Evolutionary conservation across 2,888 invertebrate species (phyloP).

Genomic region (Acronicta leporina): DNA sequence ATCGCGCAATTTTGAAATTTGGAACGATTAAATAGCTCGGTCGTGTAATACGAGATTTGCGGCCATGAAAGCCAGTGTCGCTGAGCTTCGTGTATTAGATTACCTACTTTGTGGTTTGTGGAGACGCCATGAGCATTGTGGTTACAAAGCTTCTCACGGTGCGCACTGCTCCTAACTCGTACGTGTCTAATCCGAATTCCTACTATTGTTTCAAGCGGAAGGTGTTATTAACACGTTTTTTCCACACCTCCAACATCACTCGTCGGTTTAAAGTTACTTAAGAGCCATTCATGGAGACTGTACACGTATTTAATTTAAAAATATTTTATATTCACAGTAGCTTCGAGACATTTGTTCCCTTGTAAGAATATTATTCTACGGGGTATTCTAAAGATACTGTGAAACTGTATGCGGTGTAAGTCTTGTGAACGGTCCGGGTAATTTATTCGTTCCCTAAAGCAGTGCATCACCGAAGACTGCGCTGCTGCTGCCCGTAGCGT

Average conservation of each 20-base stretch:
- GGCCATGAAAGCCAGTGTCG: slow-evolving; percentile 86
- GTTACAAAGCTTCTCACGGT: slow-evolving; percentile 84
- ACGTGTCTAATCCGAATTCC: slow-evolving; percentile 69
- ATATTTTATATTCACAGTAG: slow-evolving; percentile 50
- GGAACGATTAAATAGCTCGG: slow-evolving; percentile 53
- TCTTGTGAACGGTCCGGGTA: slow-evolving; percentile 77
- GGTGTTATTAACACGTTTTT: slow-evolving; percentile 59
- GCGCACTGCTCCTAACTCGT: slow-evolving; percentile 67
- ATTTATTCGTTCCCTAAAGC: slow-evolving; percentile 88
- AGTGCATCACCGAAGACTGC: slow-evolving; percentile 86
- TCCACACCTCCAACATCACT: slow-evolving; percentile 46
- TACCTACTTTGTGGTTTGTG: slow-evolving; percentile 86
- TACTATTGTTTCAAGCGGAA: slow-evolving; percentile 68
- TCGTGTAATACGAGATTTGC: slow-evolving; percentile 84
- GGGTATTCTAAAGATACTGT: slow-evolving; percentile 75
- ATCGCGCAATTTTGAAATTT: slow-evolving; percentile 56
- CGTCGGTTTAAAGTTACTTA: slow-evolving; percentile 40
- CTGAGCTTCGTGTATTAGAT: slow-evolving; percentile 88
- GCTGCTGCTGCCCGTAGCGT: slow-evolving; percentile 81
- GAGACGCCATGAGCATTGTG: slow-evolving; percentile 85
- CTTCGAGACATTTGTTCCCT: slow-evolving; percentile 52
- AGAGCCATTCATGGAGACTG: slow-evolving; percentile 5
- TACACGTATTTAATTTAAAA: slow-evolving; percentile 38
- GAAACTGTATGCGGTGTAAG: slow-evolving; percentile 76
- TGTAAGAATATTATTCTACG: slow-evolving; percentile 70